phyloP scores from a whole-genome alignment of 2,888 invertebrate genomes.

The Crepidodera aurea region DNA sequence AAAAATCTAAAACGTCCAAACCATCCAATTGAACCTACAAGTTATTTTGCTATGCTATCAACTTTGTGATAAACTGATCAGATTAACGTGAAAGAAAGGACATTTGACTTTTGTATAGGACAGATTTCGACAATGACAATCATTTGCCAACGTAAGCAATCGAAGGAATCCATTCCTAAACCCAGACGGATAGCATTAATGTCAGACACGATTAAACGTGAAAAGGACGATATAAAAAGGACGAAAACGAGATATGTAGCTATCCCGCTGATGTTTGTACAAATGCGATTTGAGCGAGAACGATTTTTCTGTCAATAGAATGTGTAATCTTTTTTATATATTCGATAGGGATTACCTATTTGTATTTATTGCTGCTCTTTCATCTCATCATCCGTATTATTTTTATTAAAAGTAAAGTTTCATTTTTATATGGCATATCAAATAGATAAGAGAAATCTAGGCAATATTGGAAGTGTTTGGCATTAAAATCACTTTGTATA shows the following conservation, averaged over 20 bases:
- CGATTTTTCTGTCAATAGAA: not conserved
- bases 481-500: no score
- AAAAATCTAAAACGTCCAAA: no score
- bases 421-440: no score
- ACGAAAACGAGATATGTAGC: not conserved
- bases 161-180: not conserved
- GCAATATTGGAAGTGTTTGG: no score
- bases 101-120: slow-evolving; percentile 6
- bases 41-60: not conserved
- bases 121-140: slow-evolving; percentile 6
- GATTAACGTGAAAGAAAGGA: not conserved
- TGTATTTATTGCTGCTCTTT: no score
- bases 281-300: not conserved
- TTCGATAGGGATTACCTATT: no score
- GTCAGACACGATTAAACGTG: slow-evolving; percentile 6
- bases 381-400: no score
- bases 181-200: slow-evolving; percentile 3
- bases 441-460: no score
- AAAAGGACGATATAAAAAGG: slow-evolving; percentile 1
- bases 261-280: not conserved
- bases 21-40: no score
- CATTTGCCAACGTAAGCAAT: slow-evolving; percentile 8
- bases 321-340: no score
- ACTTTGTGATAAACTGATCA: not conserved
- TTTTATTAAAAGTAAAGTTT: no score